Conservation (phyloP, 30 jellyfish, hydroid and myxozoan species). For the Chironex yamaguchii region DNA sequence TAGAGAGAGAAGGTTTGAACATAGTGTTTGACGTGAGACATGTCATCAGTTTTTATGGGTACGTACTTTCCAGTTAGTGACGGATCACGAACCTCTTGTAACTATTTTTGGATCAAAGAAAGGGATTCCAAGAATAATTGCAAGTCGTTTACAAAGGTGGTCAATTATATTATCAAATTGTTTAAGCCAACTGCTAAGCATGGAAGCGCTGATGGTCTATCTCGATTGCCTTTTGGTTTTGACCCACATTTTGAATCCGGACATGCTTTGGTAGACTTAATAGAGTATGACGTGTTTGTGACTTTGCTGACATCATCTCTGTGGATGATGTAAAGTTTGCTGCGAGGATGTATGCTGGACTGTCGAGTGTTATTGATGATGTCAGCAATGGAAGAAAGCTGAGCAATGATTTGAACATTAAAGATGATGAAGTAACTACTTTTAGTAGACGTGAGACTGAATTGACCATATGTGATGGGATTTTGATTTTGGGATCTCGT, state of each 20-base stretch:
- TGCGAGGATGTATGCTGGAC: slow-evolving; percentile 62
- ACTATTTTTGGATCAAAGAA: slow-evolving; percentile 67
- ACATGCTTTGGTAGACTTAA: slow-evolving; percentile 63
- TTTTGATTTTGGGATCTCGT: slow-evolving; percentile 74
- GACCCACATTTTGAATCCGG: slow-evolving; percentile 79
- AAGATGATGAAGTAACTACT: slow-evolving; percentile 51
- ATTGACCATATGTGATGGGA: slow-evolving; percentile 64
- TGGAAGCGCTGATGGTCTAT: slow-evolving; percentile 73
- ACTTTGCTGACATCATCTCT: slow-evolving; percentile 68
- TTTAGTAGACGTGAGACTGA: slow-evolving; percentile 68
- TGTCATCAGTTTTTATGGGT: slow-evolving; percentile 65
- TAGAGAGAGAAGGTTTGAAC: slow-evolving; percentile 73
- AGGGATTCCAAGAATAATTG: slow-evolving; percentile 68
- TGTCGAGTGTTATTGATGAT: slow-evolving; percentile 71
- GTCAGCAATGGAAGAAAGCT: slow-evolving; percentile 62
- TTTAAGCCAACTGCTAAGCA: slow-evolving; percentile 65
- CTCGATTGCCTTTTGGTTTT: slow-evolving; percentile 69
- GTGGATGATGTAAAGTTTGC: slow-evolving; percentile 55
- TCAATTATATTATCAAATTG: slow-evolving; percentile 54
- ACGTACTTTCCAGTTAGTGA: slow-evolving; percentile 55
- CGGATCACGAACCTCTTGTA: slow-evolving; percentile 71
- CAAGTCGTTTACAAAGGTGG: slow-evolving; percentile 73
- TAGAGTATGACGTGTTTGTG: slow-evolving; percentile 68
- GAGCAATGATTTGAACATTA: slow-evolving; percentile 53
- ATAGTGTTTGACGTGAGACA: slow-evolving; percentile 70